Evolutionary conservation across 2,113 vertebrate species (phyloP).

Genomic region (Mustela lutreola): DNA sequence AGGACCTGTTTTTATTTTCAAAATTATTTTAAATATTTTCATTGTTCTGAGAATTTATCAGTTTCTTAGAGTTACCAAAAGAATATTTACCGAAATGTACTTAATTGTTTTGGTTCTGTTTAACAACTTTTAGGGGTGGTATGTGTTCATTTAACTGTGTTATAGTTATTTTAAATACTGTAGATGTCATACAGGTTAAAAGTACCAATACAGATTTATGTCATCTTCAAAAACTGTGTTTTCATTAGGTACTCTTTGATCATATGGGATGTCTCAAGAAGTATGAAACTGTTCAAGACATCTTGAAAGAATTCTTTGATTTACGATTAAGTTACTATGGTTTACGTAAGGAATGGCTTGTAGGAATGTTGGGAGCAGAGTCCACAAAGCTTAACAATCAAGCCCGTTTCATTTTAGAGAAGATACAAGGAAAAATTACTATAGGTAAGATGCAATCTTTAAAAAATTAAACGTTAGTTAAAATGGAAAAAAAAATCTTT

Average conservation of each 20-base stretch:
- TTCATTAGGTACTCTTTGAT: constrained; percentile 97
- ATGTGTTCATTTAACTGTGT: constrained; percentile 5
- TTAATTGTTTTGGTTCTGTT: constrained; percentile 56
- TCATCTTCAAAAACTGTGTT: constrained; percentile 8
- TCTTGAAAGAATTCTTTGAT: constrained; percentile 98
- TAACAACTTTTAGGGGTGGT: constrained; percentile 3
- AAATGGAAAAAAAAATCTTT: constrained; percentile 62
- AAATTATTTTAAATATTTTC: constrained; percentile 54
- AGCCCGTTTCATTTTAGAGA: constrained; percentile 98
- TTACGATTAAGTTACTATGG: constrained; percentile 96
- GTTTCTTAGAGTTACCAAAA: not conserved
- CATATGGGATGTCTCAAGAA: constrained; percentile 99
- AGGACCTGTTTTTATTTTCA: constrained; percentile 10
- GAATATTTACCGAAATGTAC: constrained; percentile 30
- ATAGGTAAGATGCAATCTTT: constrained; percentile 91
- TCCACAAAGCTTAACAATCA: constrained; percentile 98
- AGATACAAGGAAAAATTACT: constrained; percentile 97
- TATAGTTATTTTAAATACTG: constrained; percentile 36
- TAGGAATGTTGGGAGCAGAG: constrained; percentile 96
- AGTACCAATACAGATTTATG: constrained; percentile 27
- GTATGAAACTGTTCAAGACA: constrained; percentile 98
- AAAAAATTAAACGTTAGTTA: constrained; percentile 72
- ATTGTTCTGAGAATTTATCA: constrained; percentile 1
- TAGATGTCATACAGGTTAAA: constrained; percentile 19
- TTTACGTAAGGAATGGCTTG: constrained; percentile 97